Percentiles rank a stretch among this genome's conserved stretches.
Evolutionary conservation across 1,140 invertebrate species (phyloP).

Genomic region (Ceratina calcarata): DNA sequence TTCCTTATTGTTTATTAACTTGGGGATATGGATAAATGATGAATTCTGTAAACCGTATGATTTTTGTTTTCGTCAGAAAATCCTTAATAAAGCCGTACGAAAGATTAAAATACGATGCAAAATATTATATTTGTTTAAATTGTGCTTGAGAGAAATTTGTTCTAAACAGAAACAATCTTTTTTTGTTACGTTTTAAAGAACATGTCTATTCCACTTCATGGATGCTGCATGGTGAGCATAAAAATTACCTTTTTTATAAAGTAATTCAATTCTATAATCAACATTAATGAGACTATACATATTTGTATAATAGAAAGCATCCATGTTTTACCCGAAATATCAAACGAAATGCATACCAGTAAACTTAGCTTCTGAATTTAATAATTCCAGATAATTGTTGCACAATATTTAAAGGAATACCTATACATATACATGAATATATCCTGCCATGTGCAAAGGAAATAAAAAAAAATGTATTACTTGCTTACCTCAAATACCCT

Average conservation of each 20-base stretch:
- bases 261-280: too few species aligned
- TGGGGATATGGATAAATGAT: not conserved
- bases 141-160: slow-evolving; percentile 4
- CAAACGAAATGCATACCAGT: not conserved
- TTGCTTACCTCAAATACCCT: too few species aligned
- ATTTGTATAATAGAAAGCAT: not conserved
- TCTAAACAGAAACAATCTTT: slow-evolving; percentile 39
- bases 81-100: too few species aligned
- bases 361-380: not conserved
- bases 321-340: slow-evolving; percentile 5
- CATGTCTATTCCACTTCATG: slow-evolving; percentile 46
- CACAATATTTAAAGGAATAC: too few species aligned
- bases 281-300: not conserved
- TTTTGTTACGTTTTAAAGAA: slow-evolving; percentile 50
- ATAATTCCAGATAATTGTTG: too few species aligned
- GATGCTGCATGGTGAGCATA: slow-evolving; percentile 45
- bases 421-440: too few species aligned
- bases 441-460: too few species aligned
- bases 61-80: too few species aligned
- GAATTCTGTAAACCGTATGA: not conserved
- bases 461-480: too few species aligned
- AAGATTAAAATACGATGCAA: not conserved
- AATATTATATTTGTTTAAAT: not conserved
- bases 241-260: slow-evolving; percentile 37
- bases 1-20: not conserved